Conservation (phyloP, 2,797 vertebrate genomes). For the Catamblyrhynchus diadema region DNA sequence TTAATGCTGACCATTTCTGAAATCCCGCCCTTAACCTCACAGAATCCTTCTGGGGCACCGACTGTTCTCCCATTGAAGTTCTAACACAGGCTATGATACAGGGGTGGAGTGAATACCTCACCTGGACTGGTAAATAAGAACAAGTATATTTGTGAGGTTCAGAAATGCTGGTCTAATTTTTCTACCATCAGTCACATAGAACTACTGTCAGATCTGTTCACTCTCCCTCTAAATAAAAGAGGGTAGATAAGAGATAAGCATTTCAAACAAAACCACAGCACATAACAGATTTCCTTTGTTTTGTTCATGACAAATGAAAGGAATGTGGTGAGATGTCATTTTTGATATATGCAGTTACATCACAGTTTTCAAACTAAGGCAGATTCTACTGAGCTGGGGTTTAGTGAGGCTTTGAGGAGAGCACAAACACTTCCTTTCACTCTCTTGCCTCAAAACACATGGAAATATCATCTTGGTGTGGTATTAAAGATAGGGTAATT, state of each 20-base stretch:
- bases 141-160: not conserved
- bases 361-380: not conserved
- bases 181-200: not conserved
- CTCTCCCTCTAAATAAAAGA: not conserved
- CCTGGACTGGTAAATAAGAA: not conserved
- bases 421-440: not conserved
- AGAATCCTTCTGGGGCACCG: not conserved
- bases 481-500: not conserved
- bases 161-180: not conserved
- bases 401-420: not conserved
- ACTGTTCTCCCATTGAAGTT: not conserved
- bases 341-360: not conserved
- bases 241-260: not conserved
- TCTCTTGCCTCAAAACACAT: not conserved
- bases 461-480: not conserved
- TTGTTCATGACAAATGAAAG: not conserved
- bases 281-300: not conserved
- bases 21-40: not conserved
- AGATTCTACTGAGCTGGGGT: not conserved
- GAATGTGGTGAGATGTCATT: fast-evolving
- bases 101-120: not conserved
- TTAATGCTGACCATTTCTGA: not conserved
- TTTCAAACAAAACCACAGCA: not conserved
- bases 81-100: not conserved
- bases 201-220: not conserved